Evolutionary conservation across 2,888 invertebrate genomes (phyloP).

Genomic region (Girardia tigrina): DNA sequence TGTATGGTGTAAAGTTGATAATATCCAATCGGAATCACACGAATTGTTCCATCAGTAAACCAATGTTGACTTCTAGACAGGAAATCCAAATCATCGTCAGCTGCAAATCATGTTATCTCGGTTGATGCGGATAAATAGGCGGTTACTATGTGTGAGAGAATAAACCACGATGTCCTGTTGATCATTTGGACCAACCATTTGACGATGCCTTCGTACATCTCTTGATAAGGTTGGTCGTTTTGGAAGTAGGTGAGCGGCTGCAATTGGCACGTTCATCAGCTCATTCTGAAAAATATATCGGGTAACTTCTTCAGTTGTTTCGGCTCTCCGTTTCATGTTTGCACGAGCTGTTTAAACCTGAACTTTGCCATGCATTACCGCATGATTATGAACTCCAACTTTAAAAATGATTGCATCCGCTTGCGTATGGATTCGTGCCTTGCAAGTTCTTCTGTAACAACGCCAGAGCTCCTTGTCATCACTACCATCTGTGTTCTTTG

Average conservation of each 20-base stretch:
- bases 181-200: not conserved
- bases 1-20: constrained; percentile 16
- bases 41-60: not conserved
- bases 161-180: not conserved
- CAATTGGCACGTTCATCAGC: not conserved
- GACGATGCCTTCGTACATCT: not conserved
- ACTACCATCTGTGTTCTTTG: too few relatives aligned
- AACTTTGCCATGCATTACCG: not conserved
- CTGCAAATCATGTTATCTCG: not conserved
- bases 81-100: not conserved
- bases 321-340: not conserved
- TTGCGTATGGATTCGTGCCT: not conserved
- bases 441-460: not conserved
- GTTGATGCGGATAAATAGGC: not conserved
- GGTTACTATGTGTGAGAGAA: constrained; percentile 4
- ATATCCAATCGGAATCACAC: not conserved
- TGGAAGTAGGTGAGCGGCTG: not conserved
- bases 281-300: not conserved
- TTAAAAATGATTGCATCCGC: not conserved
- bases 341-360: not conserved
- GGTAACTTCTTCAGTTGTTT: constrained; percentile 12
- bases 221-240: not conserved
- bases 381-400: not conserved
- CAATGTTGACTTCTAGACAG: not conserved
- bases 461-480: not conserved